A percentile compares a stretch with the other conserved stretches of the same genome.
Conservation (phyloP, 2,797 vertebrate species). For the Balearica regulorum region DNA sequence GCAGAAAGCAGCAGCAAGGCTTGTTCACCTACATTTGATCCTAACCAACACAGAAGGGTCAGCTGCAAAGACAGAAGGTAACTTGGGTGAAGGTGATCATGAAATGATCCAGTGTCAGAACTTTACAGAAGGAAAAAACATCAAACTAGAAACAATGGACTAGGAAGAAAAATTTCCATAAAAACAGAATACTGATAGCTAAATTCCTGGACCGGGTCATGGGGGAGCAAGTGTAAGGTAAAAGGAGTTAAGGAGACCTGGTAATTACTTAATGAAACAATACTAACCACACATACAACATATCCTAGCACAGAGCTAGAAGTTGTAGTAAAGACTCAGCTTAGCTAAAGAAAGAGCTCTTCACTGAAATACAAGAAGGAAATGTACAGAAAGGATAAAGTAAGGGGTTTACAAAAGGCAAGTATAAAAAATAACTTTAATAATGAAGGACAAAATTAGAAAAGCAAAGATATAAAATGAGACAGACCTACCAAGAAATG, state of each 20-base stretch:
- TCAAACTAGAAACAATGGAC: background rate
- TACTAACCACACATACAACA: background rate
- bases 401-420: background rate
- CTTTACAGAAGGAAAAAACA: background rate
- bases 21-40: background rate
- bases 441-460: background rate
- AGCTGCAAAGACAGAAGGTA: background rate
- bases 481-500: background rate
- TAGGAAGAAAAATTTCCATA: background rate
- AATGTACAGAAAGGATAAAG: background rate
- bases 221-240: background rate
- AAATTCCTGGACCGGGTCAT: background rate
- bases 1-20: background rate
- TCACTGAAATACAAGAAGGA: background rate
- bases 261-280: background rate
- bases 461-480: background rate
- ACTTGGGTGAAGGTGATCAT: background rate
- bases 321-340: background rate
- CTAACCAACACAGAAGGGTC: background rate
- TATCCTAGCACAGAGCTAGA: background rate
- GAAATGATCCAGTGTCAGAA: background rate
- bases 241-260: background rate
- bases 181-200: background rate
- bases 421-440: background rate
- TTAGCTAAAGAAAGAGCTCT: background rate